Evolutionary conservation across 1,140 invertebrate species (phyloP), one percentile per base, ranked within the genome.

Genomic region (Philaenus spumarius): DNA sequence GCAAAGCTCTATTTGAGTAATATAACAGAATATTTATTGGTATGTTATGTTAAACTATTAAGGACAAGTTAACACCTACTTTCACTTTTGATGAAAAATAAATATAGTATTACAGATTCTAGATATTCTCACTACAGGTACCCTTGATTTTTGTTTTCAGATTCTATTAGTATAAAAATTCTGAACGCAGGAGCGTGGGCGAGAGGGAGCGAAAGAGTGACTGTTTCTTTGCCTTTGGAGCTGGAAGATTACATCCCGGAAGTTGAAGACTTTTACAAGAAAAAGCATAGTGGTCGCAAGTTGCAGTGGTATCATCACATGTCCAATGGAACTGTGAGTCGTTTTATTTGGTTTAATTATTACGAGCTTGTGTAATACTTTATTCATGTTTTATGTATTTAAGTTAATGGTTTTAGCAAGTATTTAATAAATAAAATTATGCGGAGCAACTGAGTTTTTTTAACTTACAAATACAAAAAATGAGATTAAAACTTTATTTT

Each of bases 301-400:
- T 79, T 99, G 39, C 94, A 97, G 75, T 99, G 97, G 97, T 96
- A 98, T 74, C 95, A 99, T 79, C 95, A 98, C 67, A 98, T 99
- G 95, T 97, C 95, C 45, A 98, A 98, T 79, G 97, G 96, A 66
- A 95, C 93, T 30, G 82, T 86, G 78, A 69, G 71, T 65, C 56
- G 54, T 56, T 35, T 7, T n/a, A n/a, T n/a, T 35, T 35, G 34
- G 42, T 45, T 47, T 34, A 47, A 50, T 30, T 59, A 23, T 39
- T 46, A 42, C 19, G 53, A 11, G 42, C 3, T 35, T 35, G 35
- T 3, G 53, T 51, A 23, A 46, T 42, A 43, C 43, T 50, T 12
- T 19, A 35, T 35, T 7, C 14, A 35, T 35, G 34, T 35, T 35
- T 35, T 35, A 35, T 6, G 14, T 35, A 35, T 35, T 7, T 6